These are phyloP conservation scores for Sphenopsis melanotis DNA, from an alignment of 2,797 vertebrate genomes.

Conservation along the genomic window DNA sequence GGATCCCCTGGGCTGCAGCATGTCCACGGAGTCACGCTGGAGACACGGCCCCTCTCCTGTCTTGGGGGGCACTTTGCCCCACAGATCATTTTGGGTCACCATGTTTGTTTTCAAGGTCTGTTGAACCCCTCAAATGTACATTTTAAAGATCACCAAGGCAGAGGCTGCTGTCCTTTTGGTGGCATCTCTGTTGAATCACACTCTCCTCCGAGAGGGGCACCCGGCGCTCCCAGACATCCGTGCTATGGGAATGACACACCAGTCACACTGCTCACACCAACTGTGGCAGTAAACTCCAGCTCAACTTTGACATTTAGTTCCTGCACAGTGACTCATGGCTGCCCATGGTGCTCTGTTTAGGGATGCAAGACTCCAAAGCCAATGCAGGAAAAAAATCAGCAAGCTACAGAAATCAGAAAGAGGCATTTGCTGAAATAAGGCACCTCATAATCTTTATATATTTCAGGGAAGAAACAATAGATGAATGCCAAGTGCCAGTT, in stretches of 20 bases:
- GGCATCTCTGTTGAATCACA: not conserved
- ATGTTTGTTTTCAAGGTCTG: not conserved
- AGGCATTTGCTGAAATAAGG: not conserved
- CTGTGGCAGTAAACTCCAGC: constrained; percentile 54
- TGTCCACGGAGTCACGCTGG: not conserved
- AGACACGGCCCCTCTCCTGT: not conserved
- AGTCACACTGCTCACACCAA: constrained; percentile 47
- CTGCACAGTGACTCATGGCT: constrained; percentile 59
- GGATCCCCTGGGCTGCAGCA: not conserved
- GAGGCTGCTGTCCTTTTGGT: not conserved
- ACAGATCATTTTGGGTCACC: not conserved
- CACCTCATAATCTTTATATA: not conserved
- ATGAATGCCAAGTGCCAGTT: not conserved
- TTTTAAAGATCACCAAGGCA: not conserved
- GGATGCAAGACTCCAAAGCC: constrained; percentile 49
- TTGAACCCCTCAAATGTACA: not conserved
- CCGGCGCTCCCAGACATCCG: not conserved
- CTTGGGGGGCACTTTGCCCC: not conserved
- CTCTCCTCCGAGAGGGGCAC: not conserved
- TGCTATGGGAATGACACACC: constrained; percentile 35
- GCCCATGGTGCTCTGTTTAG: constrained; percentile 1
- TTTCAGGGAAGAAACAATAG: not conserved
- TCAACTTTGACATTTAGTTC: constrained; percentile 77
- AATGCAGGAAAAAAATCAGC: not conserved
- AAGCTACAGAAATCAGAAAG: not conserved